Conservation (phyloP, 2,113 vertebrate genomes). For the Sakesphorus luctuosus region DNA sequence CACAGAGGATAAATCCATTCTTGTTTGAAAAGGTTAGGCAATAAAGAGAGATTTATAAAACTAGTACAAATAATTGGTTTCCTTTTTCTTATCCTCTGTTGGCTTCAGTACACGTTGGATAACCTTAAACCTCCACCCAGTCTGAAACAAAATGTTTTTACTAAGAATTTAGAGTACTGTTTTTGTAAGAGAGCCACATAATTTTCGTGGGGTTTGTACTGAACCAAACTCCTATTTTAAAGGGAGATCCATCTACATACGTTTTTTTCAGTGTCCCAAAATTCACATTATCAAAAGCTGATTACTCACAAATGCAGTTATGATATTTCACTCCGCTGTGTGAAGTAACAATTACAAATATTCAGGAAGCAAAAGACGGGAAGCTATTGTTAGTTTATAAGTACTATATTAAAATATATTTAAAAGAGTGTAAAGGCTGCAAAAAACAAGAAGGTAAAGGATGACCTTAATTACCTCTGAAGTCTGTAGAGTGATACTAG, state of each 20-base stretch:
- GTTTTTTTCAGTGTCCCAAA: neutral
- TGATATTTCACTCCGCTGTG: neutral
- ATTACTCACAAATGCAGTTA: neutral
- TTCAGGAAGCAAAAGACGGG: neutral
- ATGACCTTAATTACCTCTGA: neutral
- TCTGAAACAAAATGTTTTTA: slow-evolving; percentile 2
- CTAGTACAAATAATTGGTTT: slow-evolving; percentile 63
- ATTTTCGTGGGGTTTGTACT: neutral
- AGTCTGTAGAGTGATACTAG: neutral
- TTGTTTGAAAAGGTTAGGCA: slow-evolving; percentile 61
- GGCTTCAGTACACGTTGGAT: neutral
- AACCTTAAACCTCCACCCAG: slow-evolving; percentile 43
- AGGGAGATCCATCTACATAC: neutral
- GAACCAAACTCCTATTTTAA: neutral
- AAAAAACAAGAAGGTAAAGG: neutral
- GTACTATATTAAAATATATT: neutral
- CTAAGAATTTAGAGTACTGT: neutral
- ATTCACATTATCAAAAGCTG: neutral
- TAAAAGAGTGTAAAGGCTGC: neutral
- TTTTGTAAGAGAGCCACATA: slow-evolving; percentile 1
- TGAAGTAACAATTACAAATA: neutral
- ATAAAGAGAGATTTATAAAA: slow-evolving; percentile 64
- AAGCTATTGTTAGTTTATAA: neutral
- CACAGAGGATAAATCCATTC: slow-evolving; percentile 52
- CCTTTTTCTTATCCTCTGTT: slow-evolving; percentile 27